Percentiles rank a stretch among this genome's conserved stretches.
These are phyloP conservation scores for Chunga burmeisteri DNA, from an alignment of 2,113 vertebrate genomes.

Conservation along the genomic window DNA sequence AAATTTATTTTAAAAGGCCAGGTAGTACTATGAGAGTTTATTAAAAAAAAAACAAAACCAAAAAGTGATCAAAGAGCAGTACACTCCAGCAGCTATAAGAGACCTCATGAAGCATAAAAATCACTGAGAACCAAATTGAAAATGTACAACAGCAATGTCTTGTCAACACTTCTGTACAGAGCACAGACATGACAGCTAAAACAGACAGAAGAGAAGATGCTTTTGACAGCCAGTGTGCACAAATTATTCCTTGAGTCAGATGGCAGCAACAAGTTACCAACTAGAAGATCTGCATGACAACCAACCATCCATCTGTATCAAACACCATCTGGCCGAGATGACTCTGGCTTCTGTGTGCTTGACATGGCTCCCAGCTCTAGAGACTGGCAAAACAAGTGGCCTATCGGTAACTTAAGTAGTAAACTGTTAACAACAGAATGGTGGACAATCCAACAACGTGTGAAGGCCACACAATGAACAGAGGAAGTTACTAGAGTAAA, in stretches of 20 bases:
- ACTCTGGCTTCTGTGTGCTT: constrained; percentile 81
- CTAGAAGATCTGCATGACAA: constrained; percentile 85
- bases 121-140: constrained; percentile 83
- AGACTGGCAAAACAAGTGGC: constrained; percentile 82
- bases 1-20: constrained; percentile 51
- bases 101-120: constrained; percentile 77
- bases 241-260: constrained; percentile 85
- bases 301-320: constrained; percentile 84
- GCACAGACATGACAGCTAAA: constrained; percentile 86
- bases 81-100: constrained; percentile 72
- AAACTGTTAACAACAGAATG: constrained; percentile 71
- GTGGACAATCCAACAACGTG: constrained; percentile 58
- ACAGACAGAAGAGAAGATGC: constrained; percentile 86
- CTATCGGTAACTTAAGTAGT: constrained; percentile 72
- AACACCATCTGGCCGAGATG: constrained; percentile 82
- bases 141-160: constrained; percentile 86
- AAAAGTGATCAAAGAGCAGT: constrained; percentile 66
- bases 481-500: constrained; percentile 1
- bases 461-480: constrained; percentile 44
- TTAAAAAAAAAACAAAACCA: constrained; percentile 13
- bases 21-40: constrained; percentile 26
- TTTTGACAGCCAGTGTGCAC: constrained; percentile 85
- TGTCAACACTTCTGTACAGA: constrained; percentile 87
- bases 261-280: constrained; percentile 86
- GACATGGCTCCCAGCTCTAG: constrained; percentile 77